Evolutionary conservation across 1,140 invertebrate genomes (phyloP).

Genomic region (Phenacoccus solenopsis): DNA sequence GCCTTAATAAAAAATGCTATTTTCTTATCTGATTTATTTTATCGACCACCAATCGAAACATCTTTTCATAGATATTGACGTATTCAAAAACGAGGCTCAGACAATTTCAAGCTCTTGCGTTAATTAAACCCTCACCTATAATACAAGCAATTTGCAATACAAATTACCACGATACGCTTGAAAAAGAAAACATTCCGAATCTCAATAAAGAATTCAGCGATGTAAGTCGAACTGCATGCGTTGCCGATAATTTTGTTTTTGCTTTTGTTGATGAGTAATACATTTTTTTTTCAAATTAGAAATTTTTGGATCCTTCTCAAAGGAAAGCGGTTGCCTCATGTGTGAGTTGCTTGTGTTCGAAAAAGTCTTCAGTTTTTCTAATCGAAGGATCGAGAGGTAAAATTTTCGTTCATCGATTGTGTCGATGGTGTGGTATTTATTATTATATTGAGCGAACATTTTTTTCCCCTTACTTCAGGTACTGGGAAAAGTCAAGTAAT

Average conservation of each 20-base stretch:
- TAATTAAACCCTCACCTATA: not conserved
- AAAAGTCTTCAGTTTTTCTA: not conserved
- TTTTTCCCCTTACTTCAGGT: not conserved
- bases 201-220: not conserved
- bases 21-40: too few species aligned
- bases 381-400: not conserved
- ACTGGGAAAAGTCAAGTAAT: not conserved
- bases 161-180: not conserved
- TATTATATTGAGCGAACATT: not conserved
- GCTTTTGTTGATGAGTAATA: not conserved
- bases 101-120: not conserved
- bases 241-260: not conserved
- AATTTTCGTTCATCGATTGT: not conserved
- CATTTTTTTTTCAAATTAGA: not conserved
- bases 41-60: too few species aligned
- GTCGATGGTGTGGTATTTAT: not conserved
- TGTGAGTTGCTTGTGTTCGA: not conserved
- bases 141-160: not conserved
- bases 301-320: not conserved
- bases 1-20: too few species aligned
- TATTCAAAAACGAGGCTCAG: not conserved
- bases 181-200: not conserved
- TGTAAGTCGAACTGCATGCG: not conserved
- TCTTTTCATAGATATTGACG: constrained; percentile 5
- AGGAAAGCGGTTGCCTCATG: not conserved